Conservation (phyloP, 2,888 invertebrate species). For the Netelia fuscicornis region DNA sequence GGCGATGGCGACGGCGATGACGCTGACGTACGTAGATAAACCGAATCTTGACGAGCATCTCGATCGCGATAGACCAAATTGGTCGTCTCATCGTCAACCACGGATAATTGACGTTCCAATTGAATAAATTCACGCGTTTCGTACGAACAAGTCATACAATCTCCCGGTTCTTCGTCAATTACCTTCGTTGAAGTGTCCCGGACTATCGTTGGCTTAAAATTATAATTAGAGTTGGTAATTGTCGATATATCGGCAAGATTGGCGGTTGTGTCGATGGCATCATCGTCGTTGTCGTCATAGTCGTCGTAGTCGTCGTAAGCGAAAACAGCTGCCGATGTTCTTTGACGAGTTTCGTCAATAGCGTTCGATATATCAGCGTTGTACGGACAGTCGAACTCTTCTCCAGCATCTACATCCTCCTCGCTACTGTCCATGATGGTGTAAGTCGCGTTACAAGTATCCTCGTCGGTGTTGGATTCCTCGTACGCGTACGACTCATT, state of each 20-base stretch:
- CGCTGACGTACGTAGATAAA: not conserved
- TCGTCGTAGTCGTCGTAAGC: conserved; percentile 42
- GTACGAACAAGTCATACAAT: conserved; percentile 73
- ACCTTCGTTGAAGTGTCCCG: conserved; percentile 22
- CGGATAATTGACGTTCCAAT: conserved; percentile 71
- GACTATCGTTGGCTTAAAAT: not conserved
- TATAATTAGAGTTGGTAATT: not conserved
- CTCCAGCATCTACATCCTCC: conserved; percentile 49
- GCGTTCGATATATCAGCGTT: conserved; percentile 73
- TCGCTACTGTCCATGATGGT: conserved; percentile 70
- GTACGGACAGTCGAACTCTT: conserved; percentile 58
- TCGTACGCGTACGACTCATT: not conserved
- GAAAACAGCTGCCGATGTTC: not conserved
- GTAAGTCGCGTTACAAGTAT: conserved; percentile 66
- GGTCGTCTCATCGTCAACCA: conserved; percentile 18
- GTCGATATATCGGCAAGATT: conserved; percentile 72
- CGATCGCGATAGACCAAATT: conserved; percentile 20
- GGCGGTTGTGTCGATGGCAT: conserved; percentile 60
- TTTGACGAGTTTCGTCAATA: conserved; percentile 58
- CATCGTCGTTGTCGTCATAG: conserved; percentile 13
- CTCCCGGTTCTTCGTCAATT: conserved; percentile 46
- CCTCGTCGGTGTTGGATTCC: conserved; percentile 23
- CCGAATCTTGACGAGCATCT: not conserved
- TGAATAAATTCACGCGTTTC: conserved; percentile 78
- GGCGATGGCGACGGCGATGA: not conserved